Conservation (phyloP, 2,797 vertebrate species). For the Peromyscus melanophrys region DNA sequence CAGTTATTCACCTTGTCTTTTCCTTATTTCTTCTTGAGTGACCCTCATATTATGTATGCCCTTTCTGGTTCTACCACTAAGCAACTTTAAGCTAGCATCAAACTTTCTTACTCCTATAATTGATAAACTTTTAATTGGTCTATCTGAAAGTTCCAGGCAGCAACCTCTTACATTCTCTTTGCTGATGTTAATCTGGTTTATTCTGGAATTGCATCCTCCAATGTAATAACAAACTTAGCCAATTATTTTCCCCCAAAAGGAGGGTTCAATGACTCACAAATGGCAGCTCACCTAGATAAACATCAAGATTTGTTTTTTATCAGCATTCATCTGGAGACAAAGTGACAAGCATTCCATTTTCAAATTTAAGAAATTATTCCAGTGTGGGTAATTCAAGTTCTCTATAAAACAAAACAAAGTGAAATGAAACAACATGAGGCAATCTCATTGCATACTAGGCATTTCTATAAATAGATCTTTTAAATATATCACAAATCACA, state of each 20-base stretch:
- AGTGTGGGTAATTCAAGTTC: conserved; percentile 47
- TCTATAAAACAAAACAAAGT: neutral
- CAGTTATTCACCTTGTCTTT: neutral
- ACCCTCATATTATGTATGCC: neutral
- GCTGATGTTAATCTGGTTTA: neutral
- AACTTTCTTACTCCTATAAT: neutral
- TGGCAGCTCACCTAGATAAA: conserved; percentile 1
- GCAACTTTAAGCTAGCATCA: neutral
- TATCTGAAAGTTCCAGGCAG: neutral
- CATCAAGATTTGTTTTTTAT: neutral
- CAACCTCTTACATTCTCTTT: neutral
- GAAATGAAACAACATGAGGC: neutral
- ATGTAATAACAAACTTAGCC: neutral
- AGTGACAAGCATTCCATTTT: neutral
- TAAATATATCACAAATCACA: neutral
- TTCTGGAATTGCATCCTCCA: neutral
- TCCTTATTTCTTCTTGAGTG: neutral
- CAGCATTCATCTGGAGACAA: neutral
- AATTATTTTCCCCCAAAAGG: neutral
- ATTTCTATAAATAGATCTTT: neutral
- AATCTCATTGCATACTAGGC: neutral
- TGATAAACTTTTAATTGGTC: neutral
- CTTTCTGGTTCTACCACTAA: neutral
- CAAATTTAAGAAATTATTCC: conserved; percentile 48
- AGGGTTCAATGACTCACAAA: neutral